Evolutionary conservation across 1,140 invertebrate genomes (phyloP), one percentile per base, ranked within the genome.

Genomic region (Panonychus citri): DNA sequence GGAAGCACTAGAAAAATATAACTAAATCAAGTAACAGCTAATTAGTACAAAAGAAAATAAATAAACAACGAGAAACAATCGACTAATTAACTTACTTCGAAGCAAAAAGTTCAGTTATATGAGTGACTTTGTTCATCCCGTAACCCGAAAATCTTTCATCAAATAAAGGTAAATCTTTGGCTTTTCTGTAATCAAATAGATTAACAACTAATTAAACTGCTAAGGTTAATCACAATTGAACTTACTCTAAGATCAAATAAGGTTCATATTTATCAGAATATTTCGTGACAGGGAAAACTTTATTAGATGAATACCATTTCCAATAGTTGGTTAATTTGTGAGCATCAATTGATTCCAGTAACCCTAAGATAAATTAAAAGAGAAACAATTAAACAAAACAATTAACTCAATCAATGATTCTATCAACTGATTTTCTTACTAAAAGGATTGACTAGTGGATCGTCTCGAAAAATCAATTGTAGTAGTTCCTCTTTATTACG

Each of bases 51-150:
- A n/a, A n/a, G n/a, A n/a, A n/a, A n/a, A n/a, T n/a, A n/a, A n/a
- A n/a, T n/a, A n/a, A n/a, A n/a, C n/a, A n/a, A n/a, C n/a, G n/a
- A n/a, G n/a, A n/a, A n/a, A n/a, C n/a, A n/a, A n/a, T n/a, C n/a
- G n/a, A n/a, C n/a, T n/a, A n/a, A n/a, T n/a, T n/a, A 15, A 19
- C 43, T 46, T 59, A 63, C 62, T 58, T 58, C 10, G 62, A 55
- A 15, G 63, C 63, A 62, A 64, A 64, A 10, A 66, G 58, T 62
- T 66, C 65, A 19, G 61, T 64, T 19, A 60, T 64, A 49, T 64
- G 60, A 54, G 63, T 65, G 12, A 66, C 62, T 62, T 66, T 66
- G 52, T 66, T 66, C 65, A 66, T 66, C 28, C 65, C 65, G 58
- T 66, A 66, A 27, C 65, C 65, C 19, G 56, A 40, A 55, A 66